Evolutionary conservation across 2,113 vertebrate genomes (phyloP), one percentile per base, ranked within the genome.

Genomic region (Carassius gibelio): DNA sequence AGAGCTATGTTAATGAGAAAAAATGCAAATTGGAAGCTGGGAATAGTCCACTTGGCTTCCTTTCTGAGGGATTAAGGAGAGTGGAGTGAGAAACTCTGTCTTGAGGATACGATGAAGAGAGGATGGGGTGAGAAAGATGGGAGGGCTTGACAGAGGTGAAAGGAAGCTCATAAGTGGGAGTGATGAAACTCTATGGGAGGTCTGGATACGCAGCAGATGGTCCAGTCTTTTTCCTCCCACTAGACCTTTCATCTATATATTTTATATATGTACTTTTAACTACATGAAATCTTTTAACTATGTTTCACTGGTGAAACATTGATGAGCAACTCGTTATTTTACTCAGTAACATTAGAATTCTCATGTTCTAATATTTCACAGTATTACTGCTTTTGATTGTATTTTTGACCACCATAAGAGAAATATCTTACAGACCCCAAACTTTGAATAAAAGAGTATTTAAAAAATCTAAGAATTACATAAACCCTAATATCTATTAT

Each of bases 1-100:
- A 87, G 88, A 45, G 8, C 34, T 61, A 89, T 78, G 88, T 89
- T 94, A 94, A 94, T 94, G 93, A 94, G 92, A 92, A 93, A 93
- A 93, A 93, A 94, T 94, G 94, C 92, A 91, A 94, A 94, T 94
- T 11, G 81, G 34, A 50, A 30, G 21, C 21, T 83, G 88, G 42
- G 59, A 90, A 92, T 91, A 91, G 90, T 91, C 86, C 89, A 86
- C 89, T 93, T 91, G 88, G 89, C 91, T 89, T 92, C 89, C 84
- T 91, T 93, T 89, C 90, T 93, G 90, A 92, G 87, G 90, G 92
- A 92, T 93, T 91, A 91, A 86, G 88, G 86, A 89, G 92, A 94
- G 92, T 86, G 89, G 80, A 81, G 84, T 89, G 88, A 86, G 84
- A 89, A 66, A 87, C 75, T 89, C 85, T 83, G 83, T 91, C 86